These are phyloP conservation scores for Galaxea fascicularis DNA, from an alignment of 92 coral and sea anemone genomes.

Conservation along the genomic window DNA sequence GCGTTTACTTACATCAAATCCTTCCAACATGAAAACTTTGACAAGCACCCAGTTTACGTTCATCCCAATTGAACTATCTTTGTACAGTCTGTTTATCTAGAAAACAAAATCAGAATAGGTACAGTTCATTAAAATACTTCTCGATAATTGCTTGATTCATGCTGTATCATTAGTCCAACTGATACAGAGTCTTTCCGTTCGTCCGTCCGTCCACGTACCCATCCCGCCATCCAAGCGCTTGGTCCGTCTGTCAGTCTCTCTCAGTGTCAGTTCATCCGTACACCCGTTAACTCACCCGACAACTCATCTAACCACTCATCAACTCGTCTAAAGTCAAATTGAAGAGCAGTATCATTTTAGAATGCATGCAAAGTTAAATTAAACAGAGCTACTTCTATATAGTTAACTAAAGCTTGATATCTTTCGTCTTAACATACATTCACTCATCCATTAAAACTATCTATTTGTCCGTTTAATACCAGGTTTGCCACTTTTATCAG, in stretches of 20 bases:
- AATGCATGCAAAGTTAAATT: too few relatives aligned
- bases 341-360: too few relatives aligned
- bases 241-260: too few relatives aligned
- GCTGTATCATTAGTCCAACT: too few relatives aligned
- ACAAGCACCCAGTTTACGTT: conserved; percentile 77
- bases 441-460: too few relatives aligned
- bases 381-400: too few relatives aligned
- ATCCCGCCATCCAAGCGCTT: not conserved
- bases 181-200: not conserved
- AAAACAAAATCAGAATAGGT: not conserved
- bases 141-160: not conserved
- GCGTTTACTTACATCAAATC: conserved; percentile 75
- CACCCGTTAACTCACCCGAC: too few relatives aligned
- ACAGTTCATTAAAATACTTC: not conserved
- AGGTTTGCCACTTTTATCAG: conserved; percentile 80
- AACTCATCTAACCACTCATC: too few relatives aligned
- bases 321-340: too few relatives aligned
- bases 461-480: conserved; percentile 46
- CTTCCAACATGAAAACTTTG: conserved; percentile 76
- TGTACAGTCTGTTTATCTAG: conserved; percentile 76
- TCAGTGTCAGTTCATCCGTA: too few relatives aligned
- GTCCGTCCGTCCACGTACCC: not conserved
- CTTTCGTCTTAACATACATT: too few relatives aligned
- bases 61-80: conserved; percentile 73
- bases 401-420: too few relatives aligned